Evolutionary conservation across 2,888 invertebrate genomes (phyloP).

Genomic region (Pachliopta kotzebuea): DNA sequence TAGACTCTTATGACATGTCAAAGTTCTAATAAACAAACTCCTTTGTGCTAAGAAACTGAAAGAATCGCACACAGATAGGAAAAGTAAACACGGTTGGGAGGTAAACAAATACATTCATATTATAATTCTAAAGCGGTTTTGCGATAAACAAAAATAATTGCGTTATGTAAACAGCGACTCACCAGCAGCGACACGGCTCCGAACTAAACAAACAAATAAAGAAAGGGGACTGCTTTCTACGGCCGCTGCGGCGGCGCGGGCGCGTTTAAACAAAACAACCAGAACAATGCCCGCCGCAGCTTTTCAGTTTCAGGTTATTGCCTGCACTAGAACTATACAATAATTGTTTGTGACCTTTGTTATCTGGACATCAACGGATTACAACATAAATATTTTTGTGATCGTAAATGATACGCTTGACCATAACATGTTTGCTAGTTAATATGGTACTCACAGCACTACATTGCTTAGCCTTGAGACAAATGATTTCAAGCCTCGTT

Average conservation of each 20-base stretch:
- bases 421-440: too few species aligned
- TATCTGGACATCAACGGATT: too few species aligned
- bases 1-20: neutral
- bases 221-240: slow-evolving; percentile 10
- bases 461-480: too few species aligned
- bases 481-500: too few species aligned
- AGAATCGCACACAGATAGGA: slow-evolving; percentile 5
- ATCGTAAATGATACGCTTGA: too few species aligned
- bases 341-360: too few species aligned
- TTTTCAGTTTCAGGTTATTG: slow-evolving; percentile 11
- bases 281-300: slow-evolving; percentile 4
- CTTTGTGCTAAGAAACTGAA: neutral
- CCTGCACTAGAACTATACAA: too few species aligned
- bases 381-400: too few species aligned
- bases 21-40: too few species aligned
- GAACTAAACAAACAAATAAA: slow-evolving; percentile 20
- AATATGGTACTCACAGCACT: too few species aligned
- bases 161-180: slow-evolving; percentile 18
- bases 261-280: slow-evolving; percentile 8
- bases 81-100: slow-evolving; percentile 11
- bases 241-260: too few species aligned
- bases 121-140: slow-evolving; percentile 18
- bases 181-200: slow-evolving; percentile 8
- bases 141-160: slow-evolving; percentile 19
- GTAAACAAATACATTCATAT: slow-evolving; percentile 15